Evolutionary conservation across 1,140 invertebrate genomes (phyloP), one percentile per base, ranked within the genome.

Genomic region (Euwallacea fornicatus): DNA sequence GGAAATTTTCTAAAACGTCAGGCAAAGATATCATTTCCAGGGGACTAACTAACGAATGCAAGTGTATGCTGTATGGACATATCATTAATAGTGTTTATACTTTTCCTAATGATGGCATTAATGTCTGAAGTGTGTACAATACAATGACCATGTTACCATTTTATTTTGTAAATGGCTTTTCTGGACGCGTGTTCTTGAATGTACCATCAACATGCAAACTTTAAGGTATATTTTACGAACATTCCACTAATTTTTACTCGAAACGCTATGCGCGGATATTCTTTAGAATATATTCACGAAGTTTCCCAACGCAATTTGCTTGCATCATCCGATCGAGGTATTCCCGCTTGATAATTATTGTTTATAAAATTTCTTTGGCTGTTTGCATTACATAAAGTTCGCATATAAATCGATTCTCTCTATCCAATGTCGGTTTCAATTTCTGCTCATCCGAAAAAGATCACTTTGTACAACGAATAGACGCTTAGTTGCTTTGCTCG

Each of bases 81-180:
- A 79, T 79, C 78, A 78, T 78, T 71, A 10, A 33, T 66, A 79
- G 73, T 74, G 75, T 79, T 79, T 77, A 78, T 79, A 79, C 78
- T 79, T 79, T 33, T 79, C 75, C 77, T 78, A 78, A 69, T 60
- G 71, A 71, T 73, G 56, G 71, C 69, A 42, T 55, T 41, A 65
- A 46, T 21, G 71, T 70, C 73, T 73, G 62, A 76, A 76, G 73
- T 78, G 75, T 77, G 75, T 76, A 78, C 77, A 77, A 76, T 76
- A 69, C 74, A 73, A 74, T 50, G 46, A 50, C 46, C 46, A 50
- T 50, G 13, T 50, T 11, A 50, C 6, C 13, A 13, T 11, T 15
- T 58, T 16, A 58, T n/a, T 58, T 15, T 58, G 21, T 58, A 58
- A 9, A 58, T 15, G 10, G 55, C 46, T 50, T 50, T 50, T 50